Evolutionary conservation across 2,888 invertebrate genomes (phyloP).

Genomic region (Bedellia somnulentella): DNA sequence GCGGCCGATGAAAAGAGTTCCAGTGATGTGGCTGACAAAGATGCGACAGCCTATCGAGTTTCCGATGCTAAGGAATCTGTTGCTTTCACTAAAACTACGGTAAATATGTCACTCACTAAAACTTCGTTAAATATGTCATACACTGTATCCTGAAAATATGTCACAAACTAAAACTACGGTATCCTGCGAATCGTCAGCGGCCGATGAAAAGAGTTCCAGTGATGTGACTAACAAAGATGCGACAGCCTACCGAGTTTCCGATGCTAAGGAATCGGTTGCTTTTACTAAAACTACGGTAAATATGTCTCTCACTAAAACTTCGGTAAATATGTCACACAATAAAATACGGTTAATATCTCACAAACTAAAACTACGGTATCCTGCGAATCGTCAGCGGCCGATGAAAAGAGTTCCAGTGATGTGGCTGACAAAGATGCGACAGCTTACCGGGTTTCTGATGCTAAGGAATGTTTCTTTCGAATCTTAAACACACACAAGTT

Average conservation of each 20-base stretch:
- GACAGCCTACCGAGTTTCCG: slow-evolving; percentile 33
- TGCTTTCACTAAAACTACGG: slow-evolving; percentile 17
- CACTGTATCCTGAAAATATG: too few species aligned
- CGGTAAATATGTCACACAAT: too few species aligned
- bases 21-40: slow-evolving; percentile 20
- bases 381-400: slow-evolving; percentile 24
- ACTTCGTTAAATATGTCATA: too few species aligned
- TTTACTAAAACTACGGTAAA: slow-evolving; percentile 15
- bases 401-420: slow-evolving; percentile 19
- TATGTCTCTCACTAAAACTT: too few species aligned
- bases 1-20: slow-evolving; percentile 23
- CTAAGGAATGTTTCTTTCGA: slow-evolving; percentile 41
- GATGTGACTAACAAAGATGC: slow-evolving; percentile 25
- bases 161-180: slow-evolving; percentile 32
- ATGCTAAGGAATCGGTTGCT: slow-evolving; percentile 36
- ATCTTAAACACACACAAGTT: slow-evolving; percentile 23
- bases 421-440: slow-evolving; percentile 26
- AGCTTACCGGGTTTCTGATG: slow-evolving; percentile 35
- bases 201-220: slow-evolving; percentile 22
- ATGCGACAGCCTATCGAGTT: slow-evolving; percentile 31
- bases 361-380: slow-evolving; percentile 33
- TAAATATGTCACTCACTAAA: too few species aligned
- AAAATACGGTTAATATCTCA: too few species aligned
- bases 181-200: slow-evolving; percentile 24
- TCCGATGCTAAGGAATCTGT: slow-evolving; percentile 39